Conservation (phyloP, 1,140 invertebrate species). For the Drosophila pachea region DNA sequence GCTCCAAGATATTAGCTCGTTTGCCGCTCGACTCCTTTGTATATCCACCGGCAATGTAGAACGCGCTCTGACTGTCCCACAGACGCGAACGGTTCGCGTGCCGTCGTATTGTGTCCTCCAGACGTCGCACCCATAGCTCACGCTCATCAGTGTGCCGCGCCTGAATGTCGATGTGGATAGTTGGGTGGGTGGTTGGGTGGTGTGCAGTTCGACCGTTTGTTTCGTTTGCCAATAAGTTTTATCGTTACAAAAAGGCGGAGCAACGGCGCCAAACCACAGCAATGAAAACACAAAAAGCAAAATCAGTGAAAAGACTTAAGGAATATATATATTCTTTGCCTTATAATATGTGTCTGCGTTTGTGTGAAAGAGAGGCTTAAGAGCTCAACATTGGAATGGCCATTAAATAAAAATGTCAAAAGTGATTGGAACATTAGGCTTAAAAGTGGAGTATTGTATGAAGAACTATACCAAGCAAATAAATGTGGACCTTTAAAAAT, state of each 20-base stretch:
- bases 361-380: background rate
- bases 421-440: background rate
- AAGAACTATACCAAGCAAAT: too few relatives aligned
- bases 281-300: conserved; percentile 7
- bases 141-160: conserved; percentile 95
- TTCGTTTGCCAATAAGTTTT: conserved; percentile 59
- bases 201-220: conserved; percentile 9
- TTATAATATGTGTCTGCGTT: background rate
- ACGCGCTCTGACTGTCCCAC: conserved; percentile 76
- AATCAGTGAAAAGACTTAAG: conserved; percentile 35
- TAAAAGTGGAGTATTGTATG: background rate
- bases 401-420: background rate
- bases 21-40: conserved; percentile 74
- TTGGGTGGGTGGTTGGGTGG: conserved; percentile 10
- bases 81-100: conserved; percentile 84
- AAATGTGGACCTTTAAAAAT: too few relatives aligned
- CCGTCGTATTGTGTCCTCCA: conserved; percentile 95
- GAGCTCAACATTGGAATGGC: conserved; percentile 18
- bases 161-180: conserved; percentile 79
- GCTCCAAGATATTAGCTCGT: conserved; percentile 74
- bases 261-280: conserved; percentile 31
- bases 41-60: conserved; percentile 73
- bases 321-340: background rate
- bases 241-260: conserved; percentile 55
- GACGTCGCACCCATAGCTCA: conserved; percentile 95